Evolutionary conservation across 1,140 invertebrate species (phyloP).

Genomic region (Drosophila repletoides): DNA sequence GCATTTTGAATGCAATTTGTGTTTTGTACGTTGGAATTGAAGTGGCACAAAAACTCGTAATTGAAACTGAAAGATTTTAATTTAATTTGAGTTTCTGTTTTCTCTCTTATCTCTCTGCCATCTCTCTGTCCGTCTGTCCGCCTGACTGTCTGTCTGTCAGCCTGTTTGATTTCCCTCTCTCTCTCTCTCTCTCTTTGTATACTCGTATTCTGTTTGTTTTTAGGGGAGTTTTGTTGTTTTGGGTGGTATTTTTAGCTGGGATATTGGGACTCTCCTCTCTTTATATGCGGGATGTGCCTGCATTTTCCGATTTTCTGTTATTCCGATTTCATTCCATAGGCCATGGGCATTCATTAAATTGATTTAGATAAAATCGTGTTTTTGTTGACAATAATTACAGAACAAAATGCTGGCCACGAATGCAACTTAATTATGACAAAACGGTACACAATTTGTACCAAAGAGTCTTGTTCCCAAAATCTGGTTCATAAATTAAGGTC

Average conservation of each 20-base stretch:
- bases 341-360: constrained; percentile 67
- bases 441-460: constrained; percentile 9
- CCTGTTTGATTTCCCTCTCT: constrained; percentile 45
- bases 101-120: neutral
- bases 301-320: constrained; percentile 32
- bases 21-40: constrained; percentile 79
- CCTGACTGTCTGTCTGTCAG: too few relatives aligned
- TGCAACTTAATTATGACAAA: constrained; percentile 61
- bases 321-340: neutral
- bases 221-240: constrained; percentile 9
- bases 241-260: constrained; percentile 21
- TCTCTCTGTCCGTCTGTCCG: neutral
- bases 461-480: constrained; percentile 21
- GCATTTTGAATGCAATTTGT: constrained; percentile 80
- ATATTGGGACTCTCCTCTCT: neutral
- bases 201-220: constrained; percentile 26
- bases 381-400: constrained; percentile 67
- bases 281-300: constrained; percentile 33
- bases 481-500: constrained; percentile 19
- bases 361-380: constrained; percentile 75
- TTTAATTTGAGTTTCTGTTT: constrained; percentile 79
- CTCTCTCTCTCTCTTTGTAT: neutral
- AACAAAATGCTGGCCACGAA: constrained; percentile 41
- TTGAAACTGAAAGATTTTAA: constrained; percentile 81
- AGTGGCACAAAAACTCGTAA: constrained; percentile 80